phyloP scores from a whole-genome alignment of 2,113 vertebrate species.

The Haliaeetus leucogaster region DNA sequence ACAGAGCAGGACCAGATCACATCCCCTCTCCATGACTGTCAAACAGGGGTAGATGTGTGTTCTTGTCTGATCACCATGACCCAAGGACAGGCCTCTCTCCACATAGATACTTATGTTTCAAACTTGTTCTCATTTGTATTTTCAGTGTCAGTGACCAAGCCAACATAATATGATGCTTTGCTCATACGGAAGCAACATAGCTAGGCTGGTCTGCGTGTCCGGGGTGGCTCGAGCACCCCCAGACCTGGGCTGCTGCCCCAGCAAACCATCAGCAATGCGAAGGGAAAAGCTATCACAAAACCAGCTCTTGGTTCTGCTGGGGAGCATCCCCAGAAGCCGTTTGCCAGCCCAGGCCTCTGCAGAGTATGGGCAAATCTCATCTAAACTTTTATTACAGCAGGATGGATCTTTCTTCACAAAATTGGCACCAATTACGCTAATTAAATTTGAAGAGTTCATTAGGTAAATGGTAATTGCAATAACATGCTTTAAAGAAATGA shows the following conservation, averaged over 20 bases:
- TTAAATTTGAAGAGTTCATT: conserved; percentile 66
- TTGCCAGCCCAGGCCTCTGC: background rate
- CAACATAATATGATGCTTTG: background rate
- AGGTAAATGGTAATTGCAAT: conserved; percentile 68
- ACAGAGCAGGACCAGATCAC: background rate
- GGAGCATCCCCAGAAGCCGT: background rate
- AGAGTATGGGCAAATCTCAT: background rate
- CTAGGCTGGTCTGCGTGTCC: accelerated
- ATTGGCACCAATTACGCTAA: conserved; percentile 54
- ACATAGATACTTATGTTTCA: background rate
- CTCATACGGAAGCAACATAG: background rate
- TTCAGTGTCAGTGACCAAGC: background rate
- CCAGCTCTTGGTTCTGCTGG: background rate
- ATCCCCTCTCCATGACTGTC: background rate
- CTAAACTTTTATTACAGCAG: conserved; percentile 44
- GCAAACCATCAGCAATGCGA: accelerated
- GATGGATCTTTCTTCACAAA: conserved; percentile 36
- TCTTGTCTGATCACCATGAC: accelerated
- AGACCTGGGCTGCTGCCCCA: background rate
- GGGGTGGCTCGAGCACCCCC: accelerated
- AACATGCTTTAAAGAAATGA: conserved; percentile 43
- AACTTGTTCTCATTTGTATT: accelerated
- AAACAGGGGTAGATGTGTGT: accelerated
- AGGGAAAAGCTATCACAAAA: background rate
- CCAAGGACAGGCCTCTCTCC: background rate